Evolutionary conservation across 2,113 vertebrate species (phyloP).

Genomic region (Bettongia penicillata): DNA sequence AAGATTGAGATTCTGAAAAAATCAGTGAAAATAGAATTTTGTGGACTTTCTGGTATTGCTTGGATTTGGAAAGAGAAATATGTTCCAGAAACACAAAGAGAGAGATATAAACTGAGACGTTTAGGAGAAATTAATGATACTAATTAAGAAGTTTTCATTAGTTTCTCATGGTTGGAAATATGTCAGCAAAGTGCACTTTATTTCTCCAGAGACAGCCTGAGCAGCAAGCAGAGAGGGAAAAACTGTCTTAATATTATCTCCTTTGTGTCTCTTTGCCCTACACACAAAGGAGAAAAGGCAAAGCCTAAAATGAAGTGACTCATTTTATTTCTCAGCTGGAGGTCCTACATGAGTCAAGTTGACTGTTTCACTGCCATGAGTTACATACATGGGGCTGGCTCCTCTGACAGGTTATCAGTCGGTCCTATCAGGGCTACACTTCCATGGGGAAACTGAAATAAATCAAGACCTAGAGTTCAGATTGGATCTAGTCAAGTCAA

Average conservation of each 20-base stretch:
- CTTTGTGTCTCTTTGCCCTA: conserved; percentile 56
- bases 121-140: conserved; percentile 70
- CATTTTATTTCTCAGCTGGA: not conserved
- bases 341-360: not conserved
- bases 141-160: conserved; percentile 79
- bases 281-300: conserved; percentile 16
- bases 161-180: conserved; percentile 73
- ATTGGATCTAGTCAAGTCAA: not conserved
- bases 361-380: not conserved
- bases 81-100: conserved; percentile 53
- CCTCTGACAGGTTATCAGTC: not conserved
- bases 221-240: conserved; percentile 54
- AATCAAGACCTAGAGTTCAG: not conserved
- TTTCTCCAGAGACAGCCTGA: conserved; percentile 75
- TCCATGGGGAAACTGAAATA: not conserved
- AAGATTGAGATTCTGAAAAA: not conserved
- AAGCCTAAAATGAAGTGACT: not conserved
- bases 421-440: not conserved
- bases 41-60: not conserved
- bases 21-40: not conserved
- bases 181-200: conserved; percentile 64
- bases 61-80: conserved; percentile 36
- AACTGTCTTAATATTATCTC: conserved; percentile 33
- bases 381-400: not conserved
- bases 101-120: conserved; percentile 67